Evolutionary conservation across 2,113 vertebrate species (phyloP).

Genomic region (Halichoeres trimaculatus): DNA sequence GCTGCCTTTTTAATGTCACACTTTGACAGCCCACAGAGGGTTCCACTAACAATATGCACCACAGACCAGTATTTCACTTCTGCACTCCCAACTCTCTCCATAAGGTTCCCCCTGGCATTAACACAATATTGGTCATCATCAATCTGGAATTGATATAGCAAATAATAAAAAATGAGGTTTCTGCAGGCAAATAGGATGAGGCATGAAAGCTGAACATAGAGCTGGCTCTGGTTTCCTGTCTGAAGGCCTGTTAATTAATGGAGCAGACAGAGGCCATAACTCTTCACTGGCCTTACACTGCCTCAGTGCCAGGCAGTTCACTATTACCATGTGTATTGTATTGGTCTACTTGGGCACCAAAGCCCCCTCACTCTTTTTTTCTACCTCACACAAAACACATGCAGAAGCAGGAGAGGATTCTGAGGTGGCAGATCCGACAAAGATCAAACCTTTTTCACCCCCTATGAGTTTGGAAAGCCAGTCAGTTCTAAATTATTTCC

Average conservation of each 20-base stretch:
- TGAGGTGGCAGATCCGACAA: conserved; percentile 37
- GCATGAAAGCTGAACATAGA: conserved; percentile 74
- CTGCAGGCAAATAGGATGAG: conserved; percentile 72
- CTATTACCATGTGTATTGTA: conserved; percentile 21
- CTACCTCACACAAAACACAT: conserved; percentile 16
- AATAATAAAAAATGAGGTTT: conserved; percentile 78
- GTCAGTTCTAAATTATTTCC: conserved; percentile 66
- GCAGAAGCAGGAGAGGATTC: conserved; percentile 40
- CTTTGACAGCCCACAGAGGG: conserved; percentile 60
- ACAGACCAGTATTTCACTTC: conserved; percentile 49
- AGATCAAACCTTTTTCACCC: conserved; percentile 79
- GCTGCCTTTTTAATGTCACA: conserved; percentile 63
- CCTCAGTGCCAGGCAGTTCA: conserved; percentile 59
- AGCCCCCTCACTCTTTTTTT: conserved; percentile 6
- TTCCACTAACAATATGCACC: conserved; percentile 35
- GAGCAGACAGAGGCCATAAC: conserved; percentile 74
- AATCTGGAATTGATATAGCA: conserved; percentile 71
- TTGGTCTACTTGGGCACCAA: conserved; percentile 42
- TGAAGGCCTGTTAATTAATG: conserved; percentile 82
- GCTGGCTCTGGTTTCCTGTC: conserved; percentile 81
- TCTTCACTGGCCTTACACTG: conserved; percentile 55
- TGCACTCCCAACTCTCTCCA: conserved; percentile 43
- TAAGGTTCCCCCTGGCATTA: conserved; percentile 32
- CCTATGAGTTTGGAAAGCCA: conserved; percentile 72
- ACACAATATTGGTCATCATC: conserved; percentile 63